These are phyloP conservation scores for Marmota monax DNA, from an alignment of 2,113 vertebrate species.

Conservation along the genomic window DNA sequence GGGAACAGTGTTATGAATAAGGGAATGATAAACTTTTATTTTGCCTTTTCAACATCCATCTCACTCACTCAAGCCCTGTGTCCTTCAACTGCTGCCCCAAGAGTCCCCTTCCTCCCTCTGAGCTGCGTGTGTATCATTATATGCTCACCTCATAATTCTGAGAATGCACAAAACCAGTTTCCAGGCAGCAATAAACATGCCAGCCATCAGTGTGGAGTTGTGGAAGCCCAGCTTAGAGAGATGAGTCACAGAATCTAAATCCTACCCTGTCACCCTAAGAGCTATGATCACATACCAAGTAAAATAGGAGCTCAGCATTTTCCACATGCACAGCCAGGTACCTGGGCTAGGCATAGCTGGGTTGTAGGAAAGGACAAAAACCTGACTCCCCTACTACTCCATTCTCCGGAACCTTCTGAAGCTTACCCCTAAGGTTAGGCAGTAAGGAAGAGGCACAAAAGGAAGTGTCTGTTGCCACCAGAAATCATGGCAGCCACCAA, in stretches of 20 bases:
- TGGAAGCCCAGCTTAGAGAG: neutral
- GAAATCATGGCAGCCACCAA: neutral
- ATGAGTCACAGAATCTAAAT: slow-evolving; percentile 54
- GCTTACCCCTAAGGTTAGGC: neutral
- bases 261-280: neutral
- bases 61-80: slow-evolving; percentile 20
- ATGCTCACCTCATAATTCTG: slow-evolving; percentile 42
- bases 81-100: neutral
- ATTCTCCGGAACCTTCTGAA: slow-evolving; percentile 42
- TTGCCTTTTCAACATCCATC: neutral
- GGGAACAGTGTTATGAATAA: neutral
- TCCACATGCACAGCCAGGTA: neutral
- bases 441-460: neutral
- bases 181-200: slow-evolving; percentile 57
- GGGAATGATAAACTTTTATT: slow-evolving; percentile 3
- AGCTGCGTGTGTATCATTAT: slow-evolving; percentile 21
- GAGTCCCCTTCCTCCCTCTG: neutral
- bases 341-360: neutral
- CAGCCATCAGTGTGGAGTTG: neutral
- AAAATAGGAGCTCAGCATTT: neutral
- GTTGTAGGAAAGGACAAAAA: neutral
- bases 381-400: too few species aligned
- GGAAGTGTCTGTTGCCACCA: neutral
- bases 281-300: neutral
- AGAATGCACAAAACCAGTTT: slow-evolving; percentile 18